A percentile compares a stretch with the other conserved stretches of the same genome.
Conservation (phyloP, 2,113 vertebrate species). For the Gobio gobio region DNA sequence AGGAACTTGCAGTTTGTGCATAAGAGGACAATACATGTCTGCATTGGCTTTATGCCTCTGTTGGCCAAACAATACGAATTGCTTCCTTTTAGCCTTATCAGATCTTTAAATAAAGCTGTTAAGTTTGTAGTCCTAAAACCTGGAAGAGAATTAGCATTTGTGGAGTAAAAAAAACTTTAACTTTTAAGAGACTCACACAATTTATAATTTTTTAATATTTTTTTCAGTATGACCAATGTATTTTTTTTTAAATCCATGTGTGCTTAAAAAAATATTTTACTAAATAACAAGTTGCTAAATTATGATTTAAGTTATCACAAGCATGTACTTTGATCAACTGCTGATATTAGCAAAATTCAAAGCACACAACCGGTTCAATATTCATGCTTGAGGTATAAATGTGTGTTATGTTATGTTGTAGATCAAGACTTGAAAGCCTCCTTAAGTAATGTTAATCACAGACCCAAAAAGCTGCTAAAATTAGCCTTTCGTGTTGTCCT, state of each 20-base stretch:
- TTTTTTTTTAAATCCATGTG: background rate
- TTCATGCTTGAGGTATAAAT: background rate
- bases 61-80: background rate
- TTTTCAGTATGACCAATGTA: background rate
- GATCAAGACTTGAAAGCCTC: background rate
- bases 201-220: too few relatives aligned
- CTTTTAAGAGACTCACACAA: background rate
- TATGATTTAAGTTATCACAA: background rate
- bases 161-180: background rate
- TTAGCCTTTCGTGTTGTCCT: background rate
- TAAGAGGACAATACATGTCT: background rate
- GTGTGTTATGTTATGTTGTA: background rate
- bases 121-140: background rate
- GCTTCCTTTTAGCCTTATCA: background rate
- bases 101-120: background rate
- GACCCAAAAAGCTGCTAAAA: background rate
- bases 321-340: background rate
- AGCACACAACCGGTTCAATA: background rate
- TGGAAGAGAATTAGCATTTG: background rate
- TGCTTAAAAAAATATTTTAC: background rate
- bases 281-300: background rate
- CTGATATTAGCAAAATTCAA: background rate
- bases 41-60: background rate
- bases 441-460: background rate
- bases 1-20: background rate